phyloP scores from a whole-genome alignment of 2,888 invertebrate genomes.

The Disparrhopalites patrizii region DNA sequence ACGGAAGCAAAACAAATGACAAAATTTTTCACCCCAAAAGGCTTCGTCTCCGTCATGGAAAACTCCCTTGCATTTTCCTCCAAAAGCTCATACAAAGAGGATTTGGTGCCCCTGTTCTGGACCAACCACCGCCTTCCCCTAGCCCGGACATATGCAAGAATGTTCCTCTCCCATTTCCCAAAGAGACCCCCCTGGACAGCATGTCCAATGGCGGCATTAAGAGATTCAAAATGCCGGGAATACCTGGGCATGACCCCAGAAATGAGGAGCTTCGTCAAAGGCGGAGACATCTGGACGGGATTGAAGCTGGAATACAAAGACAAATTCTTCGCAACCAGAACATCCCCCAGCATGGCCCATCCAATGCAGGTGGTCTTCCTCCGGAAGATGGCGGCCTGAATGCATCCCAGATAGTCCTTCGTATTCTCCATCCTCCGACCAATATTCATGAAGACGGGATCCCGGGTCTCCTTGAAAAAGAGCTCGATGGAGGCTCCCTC shows the following conservation, averaged over 20 bases:
- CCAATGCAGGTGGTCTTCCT: background rate
- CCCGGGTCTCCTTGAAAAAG: background rate
- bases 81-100: no score
- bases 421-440: background rate
- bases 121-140: background rate
- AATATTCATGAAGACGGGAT: background rate
- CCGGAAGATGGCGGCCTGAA: background rate
- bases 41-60: background rate
- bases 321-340: background rate
- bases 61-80: background rate
- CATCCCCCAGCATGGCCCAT: background rate
- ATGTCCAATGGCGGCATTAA: background rate
- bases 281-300: background rate
- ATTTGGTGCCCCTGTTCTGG: background rate
- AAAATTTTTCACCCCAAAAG: conserved; percentile 9
- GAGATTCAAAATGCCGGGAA: conserved; percentile 3
- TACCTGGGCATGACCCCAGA: background rate
- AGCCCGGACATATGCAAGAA: background rate
- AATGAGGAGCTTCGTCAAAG: background rate
- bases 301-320: background rate
- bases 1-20: background rate
- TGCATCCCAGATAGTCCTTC: background rate
- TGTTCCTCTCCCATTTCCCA: background rate
- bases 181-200: background rate
- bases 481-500: background rate